phyloP scores from a whole-genome alignment of 2,113 vertebrate species.

The Neoarius graeffei region DNA sequence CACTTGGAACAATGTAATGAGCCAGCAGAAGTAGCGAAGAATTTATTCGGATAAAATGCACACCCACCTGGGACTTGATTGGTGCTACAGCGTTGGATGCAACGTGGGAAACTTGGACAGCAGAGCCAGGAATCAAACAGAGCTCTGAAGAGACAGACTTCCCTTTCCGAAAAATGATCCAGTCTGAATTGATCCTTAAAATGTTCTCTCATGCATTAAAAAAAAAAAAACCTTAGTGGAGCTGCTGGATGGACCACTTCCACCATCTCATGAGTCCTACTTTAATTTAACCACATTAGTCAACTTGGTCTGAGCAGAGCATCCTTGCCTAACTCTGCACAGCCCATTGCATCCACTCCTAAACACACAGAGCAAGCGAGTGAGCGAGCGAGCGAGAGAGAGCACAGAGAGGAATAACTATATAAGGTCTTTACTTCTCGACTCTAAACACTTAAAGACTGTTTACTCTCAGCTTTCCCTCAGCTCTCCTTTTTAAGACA shows the following conservation, averaged over 20 bases:
- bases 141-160: neutral
- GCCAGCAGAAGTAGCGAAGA: neutral
- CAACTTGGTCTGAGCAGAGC: neutral
- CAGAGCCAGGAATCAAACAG: neutral
- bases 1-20: neutral
- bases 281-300: neutral
- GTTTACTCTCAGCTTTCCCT: slow-evolving; percentile 55
- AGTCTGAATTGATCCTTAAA: neutral
- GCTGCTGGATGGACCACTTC: neutral
- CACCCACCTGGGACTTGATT: neutral
- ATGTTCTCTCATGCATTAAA: neutral
- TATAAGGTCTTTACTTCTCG: slow-evolving; percentile 64
- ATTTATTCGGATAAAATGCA: neutral
- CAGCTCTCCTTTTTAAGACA: slow-evolving; percentile 59
- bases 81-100: neutral
- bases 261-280: neutral
- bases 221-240: neutral
- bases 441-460: slow-evolving; percentile 42
- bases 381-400: neutral
- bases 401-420: slow-evolving; percentile 43
- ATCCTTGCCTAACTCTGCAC: neutral
- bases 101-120: neutral
- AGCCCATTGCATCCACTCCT: neutral
- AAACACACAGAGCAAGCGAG: neutral
- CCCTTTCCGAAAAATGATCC: neutral